Evolutionary conservation across 2,797 vertebrate genomes (phyloP), one percentile per base, ranked within the genome.

Genomic region (Mionectes olivaceus): DNA sequence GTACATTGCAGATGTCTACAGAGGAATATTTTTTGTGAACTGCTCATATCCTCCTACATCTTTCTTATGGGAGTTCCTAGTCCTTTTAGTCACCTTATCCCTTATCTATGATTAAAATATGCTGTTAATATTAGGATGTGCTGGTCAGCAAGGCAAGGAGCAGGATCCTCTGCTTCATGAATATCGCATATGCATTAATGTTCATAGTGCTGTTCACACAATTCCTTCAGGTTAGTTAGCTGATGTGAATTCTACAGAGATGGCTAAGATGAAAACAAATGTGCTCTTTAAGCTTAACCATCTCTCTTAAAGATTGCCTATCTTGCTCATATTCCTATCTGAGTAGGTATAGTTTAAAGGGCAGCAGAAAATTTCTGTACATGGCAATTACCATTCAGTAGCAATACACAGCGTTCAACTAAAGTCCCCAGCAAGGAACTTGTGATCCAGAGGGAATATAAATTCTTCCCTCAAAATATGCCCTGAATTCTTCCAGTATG

Each of bases 131-230:
- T 74, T 83, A 60, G 79, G 79, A 87, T 69, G 33, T 79, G 60
- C 87, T 93, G 91, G 83, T 87, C 93, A 93, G 92, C 87, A 95
- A 92, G 96, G 83, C 5, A 2, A 94, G 67, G 59, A 93, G 33
- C 53, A 49, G 52, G 55, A 68, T 74, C 64, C 50, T 89, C 41
- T 73, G 37, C 43, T 64, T 93, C 85, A 86, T 93, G 78, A 93
- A 87, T 87, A 95, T 92, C 86, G 43, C 61, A 77, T 43, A 50
- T 22, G 44, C 71, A 8, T 83, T 94, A 79, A 88, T n/a, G 83
- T 61, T 92, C 86, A 35, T 6, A 5, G 81, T 2, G 16, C 87
- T 94, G 79, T 89, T 81, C 89, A 68, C 1, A 3, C 79, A 71
- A 87, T 86, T 89, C 57, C 74, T 55, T 74, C 81, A 83, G 83